Base-by-base conservation (phyloP, 2,113 vertebrate genomes). In the Tragelaphus buxtoni region DNA sequence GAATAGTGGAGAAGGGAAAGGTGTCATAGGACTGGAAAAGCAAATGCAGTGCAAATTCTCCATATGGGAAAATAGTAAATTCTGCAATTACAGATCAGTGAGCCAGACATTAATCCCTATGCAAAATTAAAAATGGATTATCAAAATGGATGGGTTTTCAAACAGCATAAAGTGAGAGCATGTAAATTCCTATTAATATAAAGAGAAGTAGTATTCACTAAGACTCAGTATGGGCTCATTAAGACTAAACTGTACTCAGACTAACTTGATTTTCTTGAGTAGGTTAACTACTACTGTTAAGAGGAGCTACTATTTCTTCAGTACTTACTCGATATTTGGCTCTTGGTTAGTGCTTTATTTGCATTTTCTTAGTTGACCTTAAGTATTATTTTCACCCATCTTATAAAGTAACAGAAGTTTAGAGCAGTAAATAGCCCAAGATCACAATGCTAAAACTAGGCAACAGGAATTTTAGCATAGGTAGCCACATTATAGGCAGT, bases 81-180 rank as follows among this genome's bases (percentile, higher is more conserved):
- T 77, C 39, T 93, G 26, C 4, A 88, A 10, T 32, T 60, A 53
- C 32, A 35, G 16, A 35, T 95, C 84, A 84, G 32, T 65, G 22
- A 96, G 9, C 18, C 42, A 95, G 65, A 85, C 32, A 69, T 87
- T 39, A 88, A 96, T 80, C 32, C 60, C 60, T 42, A 9, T 18
- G 32, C 35, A 90, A 94, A 97, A 97, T 92, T 92, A 77, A 4
- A 77, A 93, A 76, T 81, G 45, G 83, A 76, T 88, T 79, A 89
- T 65, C 95, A 76, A 92, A 93, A 94, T 77, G n/a, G 10, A 45
- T 77, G 58, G 30, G 32, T 87, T 74, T 92, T 95, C 16, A 74
- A 89, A 88, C 5, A 65, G 26, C 74, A 32, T 76, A 72, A 83
- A 95, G 90, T 0, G 18, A 96, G 26, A 92, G 4, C 90, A 65